Evolutionary conservation across 2,888 invertebrate species (phyloP).

Genomic region (Pterobdella sp.): DNA sequence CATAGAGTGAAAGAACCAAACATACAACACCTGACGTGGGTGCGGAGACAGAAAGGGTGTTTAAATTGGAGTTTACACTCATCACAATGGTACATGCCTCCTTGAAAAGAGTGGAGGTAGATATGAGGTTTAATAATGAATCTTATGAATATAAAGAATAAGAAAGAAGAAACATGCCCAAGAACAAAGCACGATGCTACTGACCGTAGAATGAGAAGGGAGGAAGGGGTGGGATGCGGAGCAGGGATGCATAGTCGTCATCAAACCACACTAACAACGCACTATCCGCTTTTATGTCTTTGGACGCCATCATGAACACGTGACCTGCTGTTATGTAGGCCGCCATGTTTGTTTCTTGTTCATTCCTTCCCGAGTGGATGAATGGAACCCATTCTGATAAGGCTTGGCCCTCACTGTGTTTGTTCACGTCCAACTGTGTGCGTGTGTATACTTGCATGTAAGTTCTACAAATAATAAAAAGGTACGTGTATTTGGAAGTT

Average conservation of each 20-base stretch:
- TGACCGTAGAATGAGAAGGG: not conserved
- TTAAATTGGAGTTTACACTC: slow-evolving; percentile 45
- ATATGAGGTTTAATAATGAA: not conserved
- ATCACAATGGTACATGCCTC: slow-evolving; percentile 35
- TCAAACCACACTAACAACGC: slow-evolving; percentile 51
- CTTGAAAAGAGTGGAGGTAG: slow-evolving; percentile 27
- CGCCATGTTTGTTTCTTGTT: slow-evolving; percentile 50
- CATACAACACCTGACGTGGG: slow-evolving; percentile 47
- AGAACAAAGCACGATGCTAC: not conserved
- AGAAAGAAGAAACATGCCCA: not conserved
- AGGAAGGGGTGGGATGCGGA: slow-evolving; percentile 40
- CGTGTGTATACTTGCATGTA: not conserved
- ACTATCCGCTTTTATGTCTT: slow-evolving; percentile 45
- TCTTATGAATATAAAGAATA: not conserved
- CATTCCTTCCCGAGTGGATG: slow-evolving; percentile 47
- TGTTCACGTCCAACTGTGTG: slow-evolving; percentile 36
- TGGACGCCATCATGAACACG: slow-evolving; percentile 46
- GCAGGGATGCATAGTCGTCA: slow-evolving; percentile 44
- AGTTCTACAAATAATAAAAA: not conserved
- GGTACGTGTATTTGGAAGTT: not conserved
- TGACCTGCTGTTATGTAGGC: slow-evolving; percentile 45
- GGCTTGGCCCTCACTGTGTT: slow-evolving; percentile 35
- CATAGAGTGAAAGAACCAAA: too few relatives aligned
- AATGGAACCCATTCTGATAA: slow-evolving; percentile 48
- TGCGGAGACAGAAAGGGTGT: slow-evolving; percentile 44